Base-by-base conservation (phyloP, 2,888 invertebrate species). In the Noctua janthe region DNA sequence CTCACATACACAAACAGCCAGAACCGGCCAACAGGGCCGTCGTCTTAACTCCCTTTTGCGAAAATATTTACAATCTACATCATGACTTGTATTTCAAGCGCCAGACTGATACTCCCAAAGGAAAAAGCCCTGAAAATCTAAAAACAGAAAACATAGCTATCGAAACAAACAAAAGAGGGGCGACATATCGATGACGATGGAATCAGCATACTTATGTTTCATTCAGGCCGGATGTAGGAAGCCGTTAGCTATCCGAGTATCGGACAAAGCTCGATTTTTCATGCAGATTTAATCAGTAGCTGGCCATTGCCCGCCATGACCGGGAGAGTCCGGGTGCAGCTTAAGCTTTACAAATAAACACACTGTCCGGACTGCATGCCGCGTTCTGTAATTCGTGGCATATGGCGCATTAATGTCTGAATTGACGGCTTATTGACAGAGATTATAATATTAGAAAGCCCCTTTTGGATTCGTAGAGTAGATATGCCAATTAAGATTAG, bases 281-380 rank as follows among this genome's bases (percentile, higher is more conserved):
- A 92, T 96, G 95, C 94, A 96, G 95, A 94, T 95, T 96, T 96
- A 96, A 96, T 95, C 94, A 94, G 93, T 91, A 91, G 69, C 47
- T 71, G 78, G 73, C 54, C 92, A 92, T 92, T 91, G 88, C 86
- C 66, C 80, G 23, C 59, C 69, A 70, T 62, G 72, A 72, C 82
- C 79, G 82, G 83, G 78, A 71, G 83, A 35, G 20, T 6, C 39
- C 15, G 51, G 51, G 8, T 47, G 69, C 69, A 69, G 5, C 47
- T 69, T 47, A 47, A 90, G 82, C 80, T 81, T 78, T 92, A 90
- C 92, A 92, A 92, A 92, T 90, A 91, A 90, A 89, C 84, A 84
- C 83, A 77, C 85, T 81, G 87, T 73, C 82, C 71, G 79, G 78
- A 76, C 85, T 84, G 81, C 85, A 82, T 80, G 80, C 80, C 84